Evolutionary conservation across 35 echinoderm and acorn worm species (phyloP).

Genomic region (Anneissia japonica): DNA sequence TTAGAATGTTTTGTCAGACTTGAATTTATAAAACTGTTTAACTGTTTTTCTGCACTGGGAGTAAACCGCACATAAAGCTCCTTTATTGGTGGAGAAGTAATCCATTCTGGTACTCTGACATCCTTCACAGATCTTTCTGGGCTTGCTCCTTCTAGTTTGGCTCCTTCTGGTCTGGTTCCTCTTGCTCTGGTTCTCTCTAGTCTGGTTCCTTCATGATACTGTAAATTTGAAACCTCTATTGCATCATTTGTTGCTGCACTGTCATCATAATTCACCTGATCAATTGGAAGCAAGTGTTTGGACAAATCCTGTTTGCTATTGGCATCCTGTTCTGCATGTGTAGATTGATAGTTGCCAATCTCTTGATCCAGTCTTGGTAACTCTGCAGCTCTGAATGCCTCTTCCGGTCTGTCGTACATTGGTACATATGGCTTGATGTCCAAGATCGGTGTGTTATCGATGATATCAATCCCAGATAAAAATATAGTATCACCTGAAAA

Average conservation of each 20-base stretch:
- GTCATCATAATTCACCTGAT: no score
- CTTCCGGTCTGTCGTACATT: conserved; percentile 55
- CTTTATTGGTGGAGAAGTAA: conserved; percentile 51
- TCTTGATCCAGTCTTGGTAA: background rate
- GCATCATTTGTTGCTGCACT: no score
- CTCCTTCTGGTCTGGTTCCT: background rate
- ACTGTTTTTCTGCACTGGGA: conserved; percentile 46
- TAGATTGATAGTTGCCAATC: background rate
- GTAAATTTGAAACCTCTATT: no score
- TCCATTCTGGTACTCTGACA: conserved; percentile 64
- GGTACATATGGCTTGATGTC: conserved; percentile 93
- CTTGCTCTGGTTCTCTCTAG: background rate
- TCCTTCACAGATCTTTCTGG: background rate
- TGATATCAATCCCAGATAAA: conserved; percentile 87
- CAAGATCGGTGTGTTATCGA: conserved; percentile 84
- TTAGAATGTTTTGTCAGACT: background rate
- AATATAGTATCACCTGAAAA: conserved; percentile 77
- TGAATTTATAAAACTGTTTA: conserved; percentile 20
- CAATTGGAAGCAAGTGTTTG: no score
- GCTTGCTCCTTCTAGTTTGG: background rate
- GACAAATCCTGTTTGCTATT: no score
- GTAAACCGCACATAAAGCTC: conserved; percentile 71
- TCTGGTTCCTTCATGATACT: background rate
- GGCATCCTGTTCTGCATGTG: background rate
- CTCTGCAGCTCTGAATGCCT: background rate